Evolutionary conservation across 2,797 vertebrate genomes (phyloP), one percentile per base, ranked within the genome.

Genomic region (Chanos chanos): DNA sequence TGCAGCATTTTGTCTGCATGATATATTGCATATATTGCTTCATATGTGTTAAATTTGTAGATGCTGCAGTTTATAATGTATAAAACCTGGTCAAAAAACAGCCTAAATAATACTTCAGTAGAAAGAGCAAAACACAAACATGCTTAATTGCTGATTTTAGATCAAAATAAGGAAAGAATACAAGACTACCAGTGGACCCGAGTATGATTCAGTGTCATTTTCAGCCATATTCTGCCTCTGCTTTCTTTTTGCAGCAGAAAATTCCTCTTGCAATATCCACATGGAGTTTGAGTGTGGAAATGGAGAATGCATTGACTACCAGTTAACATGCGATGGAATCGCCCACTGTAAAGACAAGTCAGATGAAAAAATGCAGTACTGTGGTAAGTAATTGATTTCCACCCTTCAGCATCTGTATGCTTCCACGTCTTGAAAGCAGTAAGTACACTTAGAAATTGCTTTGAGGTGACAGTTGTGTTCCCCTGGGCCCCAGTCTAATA

Each of bases 261-360:
- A 94, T 66, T 94, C 94, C 5, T 94, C 94, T 36, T 98, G 97
- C 79, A 97, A 94, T 84, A 89, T 95, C 60, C 94, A 95, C 77
- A 91, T 87, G 1, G 94, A 98, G 64, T 99, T 97, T 80, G 94
- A 99, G 72, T 99, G 97, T 77, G 94, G 94, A 6, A 99, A 99
- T 1, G 94, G 96, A 21, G 93, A 98, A 70, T 99, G 97, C 75
- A 87, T 99, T 63, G 89, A 92, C 83, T 99, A 98, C 74, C 90
- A 94, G 65, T 78, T 96, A 21, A 95, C 95, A 18, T 99, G 96
- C 49, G 96, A 99, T 51, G 93, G 94, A 25, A 50, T 88, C n/a
- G 83, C 89, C 54, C 94, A 99, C 30, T 99, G 97, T 85, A 99
- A 99, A 79, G 97, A 99, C 83, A 97, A 96, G 74, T 98, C 97